These are phyloP conservation scores for Lycopodina hypogea DNA, from an alignment of 37 sponge, comb jelly and placozoan species.

Conservation along the genomic window DNA sequence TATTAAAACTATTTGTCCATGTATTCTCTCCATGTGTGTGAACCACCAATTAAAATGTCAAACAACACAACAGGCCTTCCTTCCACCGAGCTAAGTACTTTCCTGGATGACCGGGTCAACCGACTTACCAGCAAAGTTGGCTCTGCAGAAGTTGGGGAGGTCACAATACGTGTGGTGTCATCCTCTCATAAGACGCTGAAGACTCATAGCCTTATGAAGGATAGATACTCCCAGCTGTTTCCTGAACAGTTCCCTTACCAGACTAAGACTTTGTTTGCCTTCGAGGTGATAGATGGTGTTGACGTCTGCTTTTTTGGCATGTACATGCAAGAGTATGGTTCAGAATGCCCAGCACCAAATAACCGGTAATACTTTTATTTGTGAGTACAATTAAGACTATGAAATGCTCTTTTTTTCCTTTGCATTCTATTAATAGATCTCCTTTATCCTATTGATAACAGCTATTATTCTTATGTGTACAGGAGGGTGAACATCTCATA, in stretches of 20 bases:
- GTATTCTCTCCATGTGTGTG: no score
- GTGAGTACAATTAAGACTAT: background rate
- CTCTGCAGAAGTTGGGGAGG: slow-evolving; percentile 48
- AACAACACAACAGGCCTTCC: slow-evolving; percentile 65
- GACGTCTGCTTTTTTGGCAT: slow-evolving; percentile 99
- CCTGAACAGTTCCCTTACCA: slow-evolving; percentile 84
- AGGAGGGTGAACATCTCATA: slow-evolving; percentile 98
- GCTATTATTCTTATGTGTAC: background rate
- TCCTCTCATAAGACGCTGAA: slow-evolving; percentile 83
- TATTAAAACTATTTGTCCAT: no score
- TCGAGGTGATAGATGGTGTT: slow-evolving; percentile 93
- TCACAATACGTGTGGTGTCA: slow-evolving; percentile 89
- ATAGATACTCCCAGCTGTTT: slow-evolving; percentile 66
- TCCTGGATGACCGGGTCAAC: slow-evolving; percentile 90
- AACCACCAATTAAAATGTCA: no score
- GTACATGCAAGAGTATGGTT: slow-evolving; percentile 98
- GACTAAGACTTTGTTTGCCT: slow-evolving; percentile 96
- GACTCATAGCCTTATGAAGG: slow-evolving; percentile 71
- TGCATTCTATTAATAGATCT: background rate
- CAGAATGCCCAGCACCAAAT: slow-evolving; percentile 93
- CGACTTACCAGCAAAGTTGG: slow-evolving; percentile 9
- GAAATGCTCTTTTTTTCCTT: background rate
- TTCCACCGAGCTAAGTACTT: slow-evolving; percentile 59
- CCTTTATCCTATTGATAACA: no score
- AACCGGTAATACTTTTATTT: slow-evolving; percentile 69